Conservation (phyloP, 1,140 invertebrate species). For the Drusus annulatus region DNA sequence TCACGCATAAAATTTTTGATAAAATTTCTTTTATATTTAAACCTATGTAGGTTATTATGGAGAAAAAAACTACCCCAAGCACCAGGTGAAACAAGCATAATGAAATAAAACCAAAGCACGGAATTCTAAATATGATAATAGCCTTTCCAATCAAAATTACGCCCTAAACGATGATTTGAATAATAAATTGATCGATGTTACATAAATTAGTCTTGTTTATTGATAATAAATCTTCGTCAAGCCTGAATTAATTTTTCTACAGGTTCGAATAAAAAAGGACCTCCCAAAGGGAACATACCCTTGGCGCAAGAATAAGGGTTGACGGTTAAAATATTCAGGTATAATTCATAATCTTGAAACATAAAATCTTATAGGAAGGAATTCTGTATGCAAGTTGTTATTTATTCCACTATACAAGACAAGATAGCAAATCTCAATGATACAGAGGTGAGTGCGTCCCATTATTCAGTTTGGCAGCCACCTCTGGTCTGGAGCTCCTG, state of each 20-base stretch:
- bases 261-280: conserved; percentile 42
- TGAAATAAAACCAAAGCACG: background rate
- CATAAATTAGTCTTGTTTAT: conserved; percentile 59
- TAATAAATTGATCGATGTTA: conserved; percentile 54
- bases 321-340: conserved; percentile 32
- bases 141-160: conserved; percentile 29
- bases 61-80: background rate
- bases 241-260: conserved; percentile 40
- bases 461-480: no score
- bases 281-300: conserved; percentile 22
- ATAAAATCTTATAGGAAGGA: no score
- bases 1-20: background rate
- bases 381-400: no score
- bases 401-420: no score
- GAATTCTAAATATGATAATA: conserved; percentile 31
- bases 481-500: no score
- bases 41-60: background rate
- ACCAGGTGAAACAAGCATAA: conserved; percentile 14
- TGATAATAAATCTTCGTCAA: conserved; percentile 59
- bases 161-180: conserved; percentile 53
- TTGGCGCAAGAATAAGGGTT: background rate
- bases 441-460: no score
- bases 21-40: background rate
- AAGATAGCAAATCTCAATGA: no score
- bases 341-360: background rate